Conservation (phyloP, 2,888 invertebrate species). For the Conomelus anceps region DNA sequence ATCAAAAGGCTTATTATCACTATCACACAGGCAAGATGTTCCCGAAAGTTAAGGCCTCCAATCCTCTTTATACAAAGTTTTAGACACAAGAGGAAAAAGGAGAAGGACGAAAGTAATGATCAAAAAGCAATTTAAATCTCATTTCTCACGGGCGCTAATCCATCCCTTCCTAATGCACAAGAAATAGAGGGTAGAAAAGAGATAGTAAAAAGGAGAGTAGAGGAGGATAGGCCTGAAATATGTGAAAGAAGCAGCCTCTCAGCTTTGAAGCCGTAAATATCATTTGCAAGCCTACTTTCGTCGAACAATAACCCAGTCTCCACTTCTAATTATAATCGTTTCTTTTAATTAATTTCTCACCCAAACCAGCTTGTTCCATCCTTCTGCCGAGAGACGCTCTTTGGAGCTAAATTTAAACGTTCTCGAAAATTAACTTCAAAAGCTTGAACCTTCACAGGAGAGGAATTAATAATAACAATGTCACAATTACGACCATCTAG, state of each 20-base stretch:
- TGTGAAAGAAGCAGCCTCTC: background rate
- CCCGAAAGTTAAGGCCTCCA: background rate
- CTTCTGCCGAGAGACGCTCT: background rate
- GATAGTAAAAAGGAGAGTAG: background rate
- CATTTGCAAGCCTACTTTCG: background rate
- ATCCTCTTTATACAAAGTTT: background rate
- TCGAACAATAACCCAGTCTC: background rate
- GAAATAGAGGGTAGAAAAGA: background rate
- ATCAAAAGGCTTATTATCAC: background rate
- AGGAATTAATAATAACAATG: background rate
- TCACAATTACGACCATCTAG: background rate
- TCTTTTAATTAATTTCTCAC: background rate
- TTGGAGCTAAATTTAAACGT: background rate
- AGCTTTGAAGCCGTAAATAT: background rate
- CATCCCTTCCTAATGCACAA: background rate
- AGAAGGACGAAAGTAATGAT: background rate
- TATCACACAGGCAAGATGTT: background rate
- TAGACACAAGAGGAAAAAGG: background rate
- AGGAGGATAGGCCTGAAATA: background rate
- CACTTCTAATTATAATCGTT: background rate
- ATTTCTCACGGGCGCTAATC: background rate
- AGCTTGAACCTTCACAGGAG: background rate
- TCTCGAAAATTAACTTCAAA: background rate
- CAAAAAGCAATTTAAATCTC: background rate
- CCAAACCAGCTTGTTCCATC: background rate